Base-by-base conservation (phyloP, 2,113 vertebrate genomes). In the Sialia sialis region DNA sequence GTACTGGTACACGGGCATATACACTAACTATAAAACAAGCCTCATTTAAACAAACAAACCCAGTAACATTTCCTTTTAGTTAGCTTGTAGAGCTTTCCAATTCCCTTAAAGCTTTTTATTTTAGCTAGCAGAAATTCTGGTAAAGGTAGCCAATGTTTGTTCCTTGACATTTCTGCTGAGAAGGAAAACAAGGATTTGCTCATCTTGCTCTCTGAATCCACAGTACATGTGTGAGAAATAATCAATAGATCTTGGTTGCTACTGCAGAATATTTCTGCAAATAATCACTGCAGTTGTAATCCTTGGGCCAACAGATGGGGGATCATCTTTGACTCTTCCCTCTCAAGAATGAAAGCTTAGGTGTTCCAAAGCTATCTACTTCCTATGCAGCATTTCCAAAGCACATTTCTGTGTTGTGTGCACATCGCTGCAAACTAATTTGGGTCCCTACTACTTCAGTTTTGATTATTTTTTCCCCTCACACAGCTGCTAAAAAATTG, bases 101-200 rank as follows among this genome's bases (percentile, higher is more conserved):
- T 48, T 87, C 39, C 43, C 13, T 49, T 51, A 54, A 92, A 90
- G n/a, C 13, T 74, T 95, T 90, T 63, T 29, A 68, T 79, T 75
- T 78, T 49, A 82, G 26, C 67, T 43, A 93, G 17, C 36, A 87
- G 51, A 84, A 95, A 66, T 73, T 60, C 89, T 66, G 14, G 54
- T 85, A 76, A 83, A 85, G 62, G 74, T 93, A 95, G 84, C 54
- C 78, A 91, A 16, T 77, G n/a, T 95, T 95, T 95, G 75, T 90
- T 92, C 75, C 52, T 34, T 92, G 86, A 92, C 86, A 93, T 95
- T 95, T 94, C 84, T 91, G 60, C 72, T 63, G 60, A 93, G 79
- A 94, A 93, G 51, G 34, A 95, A 93, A 93, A 66, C 63, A 95
- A 89, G 84, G 89, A 85, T 95, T 95, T 93, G 67, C 59, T 89